A percentile compares a stretch with the other conserved stretches of the same genome.
Evolutionary conservation across 2,888 invertebrate genomes (phyloP).

Genomic region (Pristionchus exspectatus): DNA sequence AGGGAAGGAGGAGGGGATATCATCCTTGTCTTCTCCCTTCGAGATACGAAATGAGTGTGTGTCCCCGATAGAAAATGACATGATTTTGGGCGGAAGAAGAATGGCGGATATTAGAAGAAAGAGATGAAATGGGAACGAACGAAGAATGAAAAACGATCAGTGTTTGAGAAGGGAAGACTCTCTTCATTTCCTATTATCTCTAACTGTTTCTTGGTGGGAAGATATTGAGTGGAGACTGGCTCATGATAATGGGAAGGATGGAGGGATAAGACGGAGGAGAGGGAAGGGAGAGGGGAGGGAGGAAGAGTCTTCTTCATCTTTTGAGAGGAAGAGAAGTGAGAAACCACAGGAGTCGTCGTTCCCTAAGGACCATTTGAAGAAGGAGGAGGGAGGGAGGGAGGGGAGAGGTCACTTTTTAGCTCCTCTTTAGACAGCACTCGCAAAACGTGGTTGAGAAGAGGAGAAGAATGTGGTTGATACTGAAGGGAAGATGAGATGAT

Average conservation of each 20-base stretch:
- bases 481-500: neutral
- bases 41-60: slow-evolving; percentile 4
- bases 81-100: slow-evolving; percentile 45
- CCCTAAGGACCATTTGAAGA: slow-evolving; percentile 24
- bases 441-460: slow-evolving; percentile 20
- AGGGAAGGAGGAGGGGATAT: neutral
- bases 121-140: slow-evolving; percentile 23
- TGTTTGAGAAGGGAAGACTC: neutral
- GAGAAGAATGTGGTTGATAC: neutral
- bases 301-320: slow-evolving; percentile 47
- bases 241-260: slow-evolving; percentile 27
- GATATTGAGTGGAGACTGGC: neutral
- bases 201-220: neutral
- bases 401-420: slow-evolving; percentile 46
- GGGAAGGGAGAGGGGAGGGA: neutral
- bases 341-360: slow-evolving; percentile 1
- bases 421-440: slow-evolving; percentile 11
- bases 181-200: neutral
- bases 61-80: slow-evolving; percentile 42
- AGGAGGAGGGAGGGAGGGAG: slow-evolving; percentile 20
- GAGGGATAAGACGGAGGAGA: neutral
- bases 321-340: slow-evolving; percentile 44
- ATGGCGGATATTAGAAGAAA: slow-evolving; percentile 43
- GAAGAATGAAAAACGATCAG: slow-evolving; percentile 19
- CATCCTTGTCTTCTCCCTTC: neutral